Base-by-base conservation (phyloP, 1,140 invertebrate genomes). In the Cydia fagiglandana region DNA sequence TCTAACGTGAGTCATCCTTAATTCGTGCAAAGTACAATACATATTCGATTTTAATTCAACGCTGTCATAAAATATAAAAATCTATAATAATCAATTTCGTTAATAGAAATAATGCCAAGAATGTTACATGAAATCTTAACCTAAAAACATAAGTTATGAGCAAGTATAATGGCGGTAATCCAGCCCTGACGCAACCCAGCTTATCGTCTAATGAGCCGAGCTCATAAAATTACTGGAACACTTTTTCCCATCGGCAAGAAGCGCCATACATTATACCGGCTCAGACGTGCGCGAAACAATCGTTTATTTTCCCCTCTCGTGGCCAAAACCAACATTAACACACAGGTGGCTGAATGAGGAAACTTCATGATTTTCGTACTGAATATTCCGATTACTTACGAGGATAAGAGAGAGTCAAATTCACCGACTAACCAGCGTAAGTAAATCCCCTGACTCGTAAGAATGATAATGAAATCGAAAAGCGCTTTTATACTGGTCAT, bases 201-300 rank as follows among this genome's bases (percentile, higher is more conserved):
- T 61, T 61, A 61, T 61, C 66, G 66, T n/a, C 66, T 70, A 70
- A 70, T 70, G 66, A 70, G 66, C 20, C 30, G 7, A 45, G 34
- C 66, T 70, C 66, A 70, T 70, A 38, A 70, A 70, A 70, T 68
- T 70, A 70, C 66, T 34, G n/a, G 66, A 38, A 41, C 34, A 70
- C 34, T 70, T 70, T 70, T 70, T 70, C 66, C 34, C 66, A 70
- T 70, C 66, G 15, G 30, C 34, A 34, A 38, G 66, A 61, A 61
- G 56, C 20, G 15, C 34, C 38, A 41, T 70, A 66, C 28, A 70
- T 70, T 70, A 70, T 38, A n/a, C 30, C 28, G 30, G 7, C 66
- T 24, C 30, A n/a, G 66, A 38, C 30, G 28, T 38, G 34, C 66
- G 66, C 66, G 66, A 70, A 70, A 70, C 66, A 70, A 70, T 70